Percentiles rank a stretch among this genome's conserved stretches.
Conservation (phyloP, 2,113 vertebrate genomes). For the Hypomesus transpacificus region DNA sequence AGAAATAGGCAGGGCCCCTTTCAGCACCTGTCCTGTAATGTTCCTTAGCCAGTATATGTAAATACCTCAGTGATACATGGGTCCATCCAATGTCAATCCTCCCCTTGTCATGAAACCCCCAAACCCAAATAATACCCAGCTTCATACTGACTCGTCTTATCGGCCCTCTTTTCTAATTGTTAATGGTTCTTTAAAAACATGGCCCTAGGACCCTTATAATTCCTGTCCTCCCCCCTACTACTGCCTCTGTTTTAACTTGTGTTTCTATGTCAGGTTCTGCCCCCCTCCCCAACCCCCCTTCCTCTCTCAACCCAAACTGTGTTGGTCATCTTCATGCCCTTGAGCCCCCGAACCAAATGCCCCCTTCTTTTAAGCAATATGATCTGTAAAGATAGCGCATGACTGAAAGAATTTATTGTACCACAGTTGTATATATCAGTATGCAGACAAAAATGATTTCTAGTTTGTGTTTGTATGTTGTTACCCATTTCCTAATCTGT, state of each 20-base stretch:
- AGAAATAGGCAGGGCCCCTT: conserved; percentile 89
- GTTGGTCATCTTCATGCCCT: conserved; percentile 43
- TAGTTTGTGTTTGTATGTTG: conserved; percentile 99
- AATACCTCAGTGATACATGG: conserved; percentile 98
- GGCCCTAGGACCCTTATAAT: conserved; percentile 8
- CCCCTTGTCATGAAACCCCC: conserved; percentile 41
- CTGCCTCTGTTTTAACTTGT: conserved; percentile 25
- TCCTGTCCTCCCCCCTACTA: too few relatives aligned
- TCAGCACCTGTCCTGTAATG: conserved; percentile 88
- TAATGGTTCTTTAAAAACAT: conserved; percentile 31
- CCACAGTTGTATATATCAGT: conserved; percentile 97
- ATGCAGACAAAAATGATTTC: conserved; percentile 94
- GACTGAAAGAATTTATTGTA: conserved; percentile 96
- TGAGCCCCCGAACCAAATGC: conserved; percentile 67
- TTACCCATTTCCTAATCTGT: conserved; percentile 99
- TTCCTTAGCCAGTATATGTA: conserved; percentile 99
- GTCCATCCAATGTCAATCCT: conserved; percentile 84
- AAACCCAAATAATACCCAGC: conserved; percentile 51
- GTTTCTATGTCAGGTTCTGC: conserved; percentile 18
- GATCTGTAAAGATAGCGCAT: conserved; percentile 99
- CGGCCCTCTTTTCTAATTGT: conserved; percentile 38
- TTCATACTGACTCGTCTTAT: conserved; percentile 54
- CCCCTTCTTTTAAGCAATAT: conserved; percentile 99
- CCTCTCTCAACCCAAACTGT: conserved; percentile 30
- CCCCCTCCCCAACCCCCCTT: conserved; percentile 4